Base-by-base conservation (phyloP, 2,797 vertebrate genomes). In the Nyctibius grandis region DNA sequence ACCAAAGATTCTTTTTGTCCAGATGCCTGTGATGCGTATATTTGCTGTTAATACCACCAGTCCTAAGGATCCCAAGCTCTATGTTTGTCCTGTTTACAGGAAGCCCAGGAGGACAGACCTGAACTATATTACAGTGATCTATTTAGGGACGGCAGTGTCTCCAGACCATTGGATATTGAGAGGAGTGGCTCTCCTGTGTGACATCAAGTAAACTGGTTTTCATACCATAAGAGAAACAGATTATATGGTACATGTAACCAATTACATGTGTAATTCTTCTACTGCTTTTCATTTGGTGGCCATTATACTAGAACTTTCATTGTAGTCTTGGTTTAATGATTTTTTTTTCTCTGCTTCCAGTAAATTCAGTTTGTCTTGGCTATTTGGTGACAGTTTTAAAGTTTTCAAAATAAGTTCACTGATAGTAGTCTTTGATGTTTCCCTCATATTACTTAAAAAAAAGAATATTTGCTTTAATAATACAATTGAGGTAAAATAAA, bases 91-190 rank as follows among this genome's bases (percentile, higher is more conserved):
- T 12, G 93, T 99, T 93, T 99, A 99, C 93, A 99, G 98, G 96
- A 99, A 99, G 72, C 98, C 98, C 14, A 95, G 61, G 54, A 98
- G 98, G 29, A 99, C 98, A 4, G 98, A 99, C 89, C 94, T 98
- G 44, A 99, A 98, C 72, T 98, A 98, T 82, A 98, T 99, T 95
- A 98, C 98, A 29, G 96, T 97, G 21, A 97, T 98, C 36, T 98
- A 97, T 60, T 77, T 99, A 88, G 97, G 91, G 16, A 98, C 98
- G 6, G 15, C 29, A 14, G 42, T 98, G 78, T 85, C 98, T 74
- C 98, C 98, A 15, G 98, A 99, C 88, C 98, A 99, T 91, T 99
- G 98, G 98, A 98, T 99, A 94, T 83, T 99, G 95, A 98, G 98
- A 78, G 98, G 98, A 47, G 98, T 98, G 42, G 98, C 98, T 57